Conservation (phyloP, 2,888 invertebrate genomes). For the Drosophila lutescens region DNA sequence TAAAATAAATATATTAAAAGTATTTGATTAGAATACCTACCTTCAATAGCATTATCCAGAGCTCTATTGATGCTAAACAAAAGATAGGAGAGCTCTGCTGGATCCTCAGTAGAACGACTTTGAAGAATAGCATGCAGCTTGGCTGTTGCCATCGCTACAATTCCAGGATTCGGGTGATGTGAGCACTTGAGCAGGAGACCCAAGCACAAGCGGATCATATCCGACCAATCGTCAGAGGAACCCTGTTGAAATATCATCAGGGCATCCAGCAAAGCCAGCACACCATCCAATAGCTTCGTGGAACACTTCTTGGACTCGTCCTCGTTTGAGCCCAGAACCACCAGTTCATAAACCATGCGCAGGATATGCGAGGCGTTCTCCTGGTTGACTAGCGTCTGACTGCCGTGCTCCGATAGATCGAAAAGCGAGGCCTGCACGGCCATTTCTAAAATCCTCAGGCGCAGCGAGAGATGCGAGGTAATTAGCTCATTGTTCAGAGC, state of each 20-base stretch:
- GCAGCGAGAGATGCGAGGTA: constrained; percentile 85
- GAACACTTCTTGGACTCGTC: constrained; percentile 85
- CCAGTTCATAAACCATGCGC: constrained; percentile 86
- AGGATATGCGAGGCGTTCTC: constrained; percentile 86
- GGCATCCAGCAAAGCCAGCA: constrained; percentile 85
- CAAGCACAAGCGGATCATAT: constrained; percentile 86
- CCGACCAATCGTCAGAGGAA: constrained; percentile 85
- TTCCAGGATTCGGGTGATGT: constrained; percentile 85
- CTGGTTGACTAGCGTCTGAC: constrained; percentile 83
- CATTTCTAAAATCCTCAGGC: constrained; percentile 86
- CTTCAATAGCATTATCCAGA: constrained; percentile 84
- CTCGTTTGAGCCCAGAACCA: constrained; percentile 86
- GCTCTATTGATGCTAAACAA: constrained; percentile 85
- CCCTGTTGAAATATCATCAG: constrained; percentile 86
- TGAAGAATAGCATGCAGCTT: constrained; percentile 87
- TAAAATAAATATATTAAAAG: not conserved
- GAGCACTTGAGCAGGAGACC: constrained; percentile 85
- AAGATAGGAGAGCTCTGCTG: constrained; percentile 86
- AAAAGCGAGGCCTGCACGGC: constrained; percentile 86
- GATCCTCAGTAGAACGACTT: constrained; percentile 85
- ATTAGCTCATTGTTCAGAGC: constrained; percentile 86
- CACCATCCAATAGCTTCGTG: constrained; percentile 86
- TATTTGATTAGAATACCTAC: constrained; percentile 63
- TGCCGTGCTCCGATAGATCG: constrained; percentile 86
- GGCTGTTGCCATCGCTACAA: constrained; percentile 87